Conservation (phyloP, 2,797 vertebrate species). For the Erpetoichthys calabaricus region DNA sequence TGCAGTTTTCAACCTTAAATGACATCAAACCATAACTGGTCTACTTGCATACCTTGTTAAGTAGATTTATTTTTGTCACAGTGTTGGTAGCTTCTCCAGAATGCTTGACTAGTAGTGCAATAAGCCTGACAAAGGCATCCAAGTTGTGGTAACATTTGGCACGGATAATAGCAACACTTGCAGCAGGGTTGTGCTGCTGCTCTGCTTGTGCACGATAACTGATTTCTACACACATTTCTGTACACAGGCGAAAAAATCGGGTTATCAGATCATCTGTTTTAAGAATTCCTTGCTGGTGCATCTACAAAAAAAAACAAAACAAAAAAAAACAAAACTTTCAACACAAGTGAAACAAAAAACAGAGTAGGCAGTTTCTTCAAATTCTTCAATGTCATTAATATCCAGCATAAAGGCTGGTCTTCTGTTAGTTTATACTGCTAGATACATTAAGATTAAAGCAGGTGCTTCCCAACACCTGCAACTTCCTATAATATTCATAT, state of each 20-base stretch:
- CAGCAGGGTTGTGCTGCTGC: constrained; percentile 94
- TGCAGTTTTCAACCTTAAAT: no score
- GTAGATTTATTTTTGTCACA: constrained; percentile 94
- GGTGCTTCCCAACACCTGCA: no score
- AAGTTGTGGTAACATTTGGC: constrained; percentile 98
- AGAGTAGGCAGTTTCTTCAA: not conserved
- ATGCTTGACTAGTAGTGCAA: constrained; percentile 91
- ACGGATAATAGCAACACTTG: constrained; percentile 93
- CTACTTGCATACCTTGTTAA: constrained; percentile 72
- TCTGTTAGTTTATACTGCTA: no score
- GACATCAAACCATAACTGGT: no score
- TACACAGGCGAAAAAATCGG: constrained; percentile 94
- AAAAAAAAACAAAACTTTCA: not conserved
- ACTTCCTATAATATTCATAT: constrained; percentile 39
- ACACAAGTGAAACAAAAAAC: not conserved
- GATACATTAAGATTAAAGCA: no score
- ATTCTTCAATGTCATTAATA: no score
- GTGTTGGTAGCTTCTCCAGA: constrained; percentile 97
- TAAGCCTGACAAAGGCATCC: constrained; percentile 92
- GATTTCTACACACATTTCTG: constrained; percentile 98
- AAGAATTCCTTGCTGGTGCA: constrained; percentile 97
- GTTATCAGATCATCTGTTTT: constrained; percentile 98
- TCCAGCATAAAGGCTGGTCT: no score
- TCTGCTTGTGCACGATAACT: constrained; percentile 94
- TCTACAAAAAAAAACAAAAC: constrained; percentile 38